Percentiles rank a stretch among this genome's conserved stretches.
Conservation (phyloP, 2,888 invertebrate species). For the Nudaria mundana region DNA sequence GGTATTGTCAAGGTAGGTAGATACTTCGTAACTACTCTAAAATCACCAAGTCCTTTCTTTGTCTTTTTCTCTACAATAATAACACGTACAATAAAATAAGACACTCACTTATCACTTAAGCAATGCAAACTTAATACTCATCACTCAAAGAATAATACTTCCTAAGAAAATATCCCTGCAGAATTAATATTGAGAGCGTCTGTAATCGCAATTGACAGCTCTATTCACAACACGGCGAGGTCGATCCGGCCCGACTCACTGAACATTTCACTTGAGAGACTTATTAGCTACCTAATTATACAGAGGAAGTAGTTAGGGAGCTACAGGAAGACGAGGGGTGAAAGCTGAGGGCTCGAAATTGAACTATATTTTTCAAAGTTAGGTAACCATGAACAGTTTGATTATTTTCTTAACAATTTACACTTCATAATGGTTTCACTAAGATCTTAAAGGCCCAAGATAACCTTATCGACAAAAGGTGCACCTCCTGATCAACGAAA, state of each 20-base stretch:
- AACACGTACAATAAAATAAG: too few species aligned
- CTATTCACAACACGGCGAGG: constrained; percentile 42
- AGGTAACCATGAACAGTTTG: constrained; percentile 1
- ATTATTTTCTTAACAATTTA: neutral
- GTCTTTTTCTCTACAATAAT: too few species aligned
- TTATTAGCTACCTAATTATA: constrained; percentile 76
- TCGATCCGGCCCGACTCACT: constrained; percentile 45
- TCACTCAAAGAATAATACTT: constrained; percentile 18
- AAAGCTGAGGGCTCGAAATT: constrained; percentile 11
- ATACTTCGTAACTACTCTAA: too few species aligned
- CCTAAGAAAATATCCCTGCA: constrained; percentile 25
- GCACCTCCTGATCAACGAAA: too few species aligned
- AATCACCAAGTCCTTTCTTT: too few species aligned
- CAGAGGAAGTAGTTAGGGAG: constrained; percentile 65
- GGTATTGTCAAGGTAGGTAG: too few species aligned
- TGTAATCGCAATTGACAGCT: constrained; percentile 65
- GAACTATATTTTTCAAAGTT: constrained; percentile 10
- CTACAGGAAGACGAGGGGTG: constrained; percentile 38
- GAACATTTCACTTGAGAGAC: constrained; percentile 63
- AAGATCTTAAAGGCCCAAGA: too few species aligned
- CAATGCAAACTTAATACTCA: too few species aligned
- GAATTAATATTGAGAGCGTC: constrained; percentile 40
- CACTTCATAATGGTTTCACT: too few species aligned
- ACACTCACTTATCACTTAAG: too few species aligned
- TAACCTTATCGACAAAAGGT: too few species aligned